A percentile compares a stretch with the other conserved stretches of the same genome.
These are phyloP conservation scores for Propsilocerus akamusi DNA, from an alignment of 1,140 invertebrate genomes.

Conservation along the genomic window DNA sequence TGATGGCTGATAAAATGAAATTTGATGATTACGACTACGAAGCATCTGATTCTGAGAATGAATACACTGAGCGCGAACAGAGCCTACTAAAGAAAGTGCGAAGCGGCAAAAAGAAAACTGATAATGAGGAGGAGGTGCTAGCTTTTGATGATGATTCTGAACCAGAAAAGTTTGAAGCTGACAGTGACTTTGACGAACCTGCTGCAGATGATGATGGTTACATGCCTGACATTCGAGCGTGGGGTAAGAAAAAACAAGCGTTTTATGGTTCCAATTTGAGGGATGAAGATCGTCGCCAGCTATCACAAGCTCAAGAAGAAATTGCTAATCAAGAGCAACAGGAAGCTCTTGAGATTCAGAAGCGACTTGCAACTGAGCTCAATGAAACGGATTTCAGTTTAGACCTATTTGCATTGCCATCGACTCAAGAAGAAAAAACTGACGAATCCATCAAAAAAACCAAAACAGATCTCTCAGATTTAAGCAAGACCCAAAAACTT, in stretches of 20 bases:
- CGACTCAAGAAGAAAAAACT: conserved; percentile 9
- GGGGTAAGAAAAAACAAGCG: conserved; percentile 60
- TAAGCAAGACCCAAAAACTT: conserved; percentile 53
- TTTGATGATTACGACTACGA: conserved; percentile 30
- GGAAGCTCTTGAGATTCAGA: conserved; percentile 66
- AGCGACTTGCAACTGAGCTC: conserved; percentile 53
- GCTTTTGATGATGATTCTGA: conserved; percentile 35
- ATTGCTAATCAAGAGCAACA: conserved; percentile 65
- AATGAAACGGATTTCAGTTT: conserved; percentile 65
- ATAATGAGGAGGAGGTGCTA: conserved; percentile 44
- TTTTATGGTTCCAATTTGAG: conserved; percentile 80
- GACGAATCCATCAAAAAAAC: conserved; percentile 31
- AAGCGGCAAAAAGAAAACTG: conserved; percentile 26
- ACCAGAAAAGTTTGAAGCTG: conserved; percentile 24
- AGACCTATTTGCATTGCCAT: conserved; percentile 31
- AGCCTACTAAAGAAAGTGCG: conserved; percentile 38
- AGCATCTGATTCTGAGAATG: conserved; percentile 48
- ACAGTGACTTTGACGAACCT: conserved; percentile 54
- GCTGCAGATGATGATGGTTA: conserved; percentile 40
- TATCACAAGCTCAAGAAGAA: conserved; percentile 48
- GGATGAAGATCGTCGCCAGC: conserved; percentile 64
- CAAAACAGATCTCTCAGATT: conserved; percentile 52
- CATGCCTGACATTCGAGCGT: conserved; percentile 60
- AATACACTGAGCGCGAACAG: conserved; percentile 42
- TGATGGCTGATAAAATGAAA: background rate